Percentiles rank a stretch among this genome's conserved stretches.
Conservation (phyloP, 2,113 vertebrate genomes). For the human region GRCh38 chr2:11798501-11799000, state of each 20-base stretch:
- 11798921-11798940: neutral
- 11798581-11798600: rapidly evolving
- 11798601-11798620: rapidly evolving
- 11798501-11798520: rapidly evolving
- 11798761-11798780: neutral
- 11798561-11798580: rapidly evolving
- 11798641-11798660: neutral
- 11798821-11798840: conserved; percentile 33
- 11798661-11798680: neutral
- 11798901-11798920: neutral
- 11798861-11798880: conserved; percentile 43
- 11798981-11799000: neutral
- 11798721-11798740: neutral
- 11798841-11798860: conserved; percentile 48
- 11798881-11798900: conserved; percentile 19
- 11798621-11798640: rapidly evolving
- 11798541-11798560: too few species aligned
- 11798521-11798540: rapidly evolving
- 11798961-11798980: neutral
- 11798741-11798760: neutral
- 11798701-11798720: neutral
- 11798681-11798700: neutral
- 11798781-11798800: neutral
- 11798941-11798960: neutral
- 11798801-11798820: conserved; percentile 40